Evolutionary conservation across 2,888 invertebrate species (phyloP), one percentile per base, ranked within the genome.

Genomic region (Gymnoscelis rufifasciata): DNA sequence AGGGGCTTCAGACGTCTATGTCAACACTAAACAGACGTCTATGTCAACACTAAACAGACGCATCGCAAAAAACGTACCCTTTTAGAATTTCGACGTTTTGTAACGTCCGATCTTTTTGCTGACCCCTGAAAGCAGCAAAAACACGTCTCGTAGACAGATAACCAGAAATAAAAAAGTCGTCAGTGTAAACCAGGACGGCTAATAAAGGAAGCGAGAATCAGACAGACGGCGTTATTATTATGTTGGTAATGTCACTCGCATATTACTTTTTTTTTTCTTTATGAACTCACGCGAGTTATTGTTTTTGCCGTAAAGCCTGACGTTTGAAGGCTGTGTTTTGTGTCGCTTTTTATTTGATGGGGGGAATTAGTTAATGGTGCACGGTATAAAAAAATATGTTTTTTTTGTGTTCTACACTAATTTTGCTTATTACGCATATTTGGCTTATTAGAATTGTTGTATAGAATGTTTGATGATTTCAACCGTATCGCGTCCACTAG

Each of bases 151-250:
- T 40, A 54, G 54, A 52, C 59, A 71, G 69, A 72, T 73, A 71
- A 73, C 66, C 74, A 74, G 74, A 78, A 80, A 83, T 83, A 84
- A 86, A 83, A 83, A 79, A 75, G 78, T 74, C 83, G 76, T 80
- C 78, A 65, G 60, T 66, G 69, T 74, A 77, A 83, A 81, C 66
- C 78, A 71, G 66, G 72, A 71, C 47, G 68, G 65, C 75, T 83
- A 83, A 83, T 83, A 83, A 83, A 82, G 78, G 74, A 74, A 74
- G 66, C 64, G 66, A 59, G 72, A 75, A 79, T 79, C 78, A 71
- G 61, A 68, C 66, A 66, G 65, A 66, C 68, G 69, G 61, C 74
- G 82, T 82, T 83, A 83, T 81, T 81, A 82, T 78, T 76, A 81
- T 71, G 74, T 68, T 66, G 67, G 73, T 78, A 79, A 81, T 79